Base-by-base conservation (phyloP, 2,797 vertebrate genomes). In the Phoebastria nigripes region DNA sequence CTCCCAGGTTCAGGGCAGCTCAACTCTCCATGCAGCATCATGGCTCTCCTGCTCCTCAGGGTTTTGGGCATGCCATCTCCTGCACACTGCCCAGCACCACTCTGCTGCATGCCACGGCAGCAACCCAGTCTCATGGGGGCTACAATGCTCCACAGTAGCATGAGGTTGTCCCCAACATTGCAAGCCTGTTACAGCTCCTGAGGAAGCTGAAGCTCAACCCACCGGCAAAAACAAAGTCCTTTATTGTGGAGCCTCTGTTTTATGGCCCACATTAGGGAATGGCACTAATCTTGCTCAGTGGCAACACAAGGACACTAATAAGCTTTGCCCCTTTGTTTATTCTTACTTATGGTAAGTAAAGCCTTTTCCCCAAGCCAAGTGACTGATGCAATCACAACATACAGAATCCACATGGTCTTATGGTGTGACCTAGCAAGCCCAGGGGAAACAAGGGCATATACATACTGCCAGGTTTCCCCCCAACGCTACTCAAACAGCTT, bases 291-390 rank as follows among this genome's bases (percentile, higher is more conserved):
- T 96, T 33, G 42, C 90, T 94, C 83, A 96, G 92, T 4, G 3
- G 87, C 52, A 93, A 79, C 86, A 93, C 47, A 92, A 94, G 86
- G 61, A 92, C 89, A 86, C 54, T 95, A 95, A 95, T 93, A 96
- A 96, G 89, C 93, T 94, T 97, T 95, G 62, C 39, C 76, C 52
- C 76, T 94, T 96, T 94, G 91, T 86, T 96, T 90, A 94, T 94
- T 93, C 93, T 93, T 71, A 59, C 47, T 92, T 86, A 79, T 5
- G 12, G 33, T 10, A 33, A 90, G 85, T 1, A 61, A 88, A 83
- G 79, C 79, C 42, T 95, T 95, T 78, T 59, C 62, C 26, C 44
- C 76, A 37, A 44, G 93, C 79, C 82, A 47, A 61, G 56, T 0
- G 29, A 69, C 72, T 3, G 18, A 84, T 13, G 44, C 0, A 1